phyloP scores from a whole-genome alignment of 2,797 vertebrate species.

The Gymnoscopelus braueri region DNA sequence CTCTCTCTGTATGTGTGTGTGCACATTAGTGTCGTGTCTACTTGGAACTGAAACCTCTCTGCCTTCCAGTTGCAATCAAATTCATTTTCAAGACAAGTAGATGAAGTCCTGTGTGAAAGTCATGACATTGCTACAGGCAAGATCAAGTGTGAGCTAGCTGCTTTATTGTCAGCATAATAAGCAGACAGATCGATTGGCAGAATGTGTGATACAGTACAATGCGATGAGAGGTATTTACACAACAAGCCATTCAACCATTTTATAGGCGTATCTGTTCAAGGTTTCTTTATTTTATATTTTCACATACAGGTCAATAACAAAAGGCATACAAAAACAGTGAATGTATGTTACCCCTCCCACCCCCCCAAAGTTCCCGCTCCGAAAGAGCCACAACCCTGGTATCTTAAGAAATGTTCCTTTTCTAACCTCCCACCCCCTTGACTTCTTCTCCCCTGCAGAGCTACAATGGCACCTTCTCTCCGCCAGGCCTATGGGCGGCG shows the following conservation, averaged over 20 bases:
- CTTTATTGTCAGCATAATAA: slow-evolving; percentile 26
- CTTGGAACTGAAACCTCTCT: neutral
- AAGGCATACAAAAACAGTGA: no score
- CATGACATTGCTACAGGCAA: slow-evolving; percentile 25
- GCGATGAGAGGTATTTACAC: slow-evolving; percentile 42
- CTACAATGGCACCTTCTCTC: slow-evolving; percentile 84
- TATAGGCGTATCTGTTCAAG: no score
- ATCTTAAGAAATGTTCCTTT: neutral
- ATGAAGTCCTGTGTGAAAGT: neutral
- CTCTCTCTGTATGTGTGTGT: slow-evolving; percentile 5
- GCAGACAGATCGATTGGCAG: neutral
- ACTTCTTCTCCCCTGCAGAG: slow-evolving; percentile 8
- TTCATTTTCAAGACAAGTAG: slow-evolving; percentile 12
- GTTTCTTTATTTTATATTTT: no score
- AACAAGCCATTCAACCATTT: slow-evolving; percentile 21
- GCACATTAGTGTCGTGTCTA: neutral
- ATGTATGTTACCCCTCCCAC: no score
- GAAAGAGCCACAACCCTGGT: no score
- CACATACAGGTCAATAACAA: no score
- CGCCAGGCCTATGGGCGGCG: slow-evolving; percentile 85
- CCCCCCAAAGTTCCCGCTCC: no score
- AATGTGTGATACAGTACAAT: slow-evolving; percentile 23
- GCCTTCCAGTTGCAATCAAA: slow-evolving; percentile 38
- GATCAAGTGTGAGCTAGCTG: slow-evolving; percentile 19
- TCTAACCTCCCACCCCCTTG: neutral